These are phyloP conservation scores for Eristalis tenax DNA, from an alignment of 2,888 invertebrate genomes.

Conservation along the genomic window DNA sequence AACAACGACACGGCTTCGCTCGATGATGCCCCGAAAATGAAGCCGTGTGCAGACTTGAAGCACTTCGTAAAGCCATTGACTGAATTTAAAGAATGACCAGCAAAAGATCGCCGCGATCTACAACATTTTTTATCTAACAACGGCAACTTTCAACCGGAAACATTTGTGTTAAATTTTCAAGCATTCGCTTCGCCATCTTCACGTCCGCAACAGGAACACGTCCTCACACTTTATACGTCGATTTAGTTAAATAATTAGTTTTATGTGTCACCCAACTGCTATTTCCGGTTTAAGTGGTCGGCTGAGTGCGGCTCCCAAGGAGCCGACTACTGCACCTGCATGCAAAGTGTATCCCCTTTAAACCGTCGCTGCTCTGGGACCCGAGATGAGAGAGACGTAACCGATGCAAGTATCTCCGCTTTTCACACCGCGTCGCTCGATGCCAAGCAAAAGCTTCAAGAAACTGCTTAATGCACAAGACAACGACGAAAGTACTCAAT, in stretches of 20 bases:
- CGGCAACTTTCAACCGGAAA: background rate
- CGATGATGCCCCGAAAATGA: too few relatives aligned
- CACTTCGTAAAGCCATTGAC: too few relatives aligned
- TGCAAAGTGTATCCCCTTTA: slow-evolving; percentile 18
- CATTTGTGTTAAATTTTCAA: background rate
- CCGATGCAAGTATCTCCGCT: background rate
- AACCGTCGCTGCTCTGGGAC: background rate
- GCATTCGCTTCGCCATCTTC: background rate
- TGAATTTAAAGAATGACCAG: background rate
- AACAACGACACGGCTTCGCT: too few relatives aligned
- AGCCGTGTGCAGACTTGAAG: too few relatives aligned
- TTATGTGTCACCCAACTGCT: background rate
- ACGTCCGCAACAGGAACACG: background rate
- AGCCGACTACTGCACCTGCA: slow-evolving; percentile 13
- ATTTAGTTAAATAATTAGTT: slow-evolving; percentile 1
- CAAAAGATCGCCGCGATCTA: background rate
- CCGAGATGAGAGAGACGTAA: background rate
- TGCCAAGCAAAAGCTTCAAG: slow-evolving; percentile 26
- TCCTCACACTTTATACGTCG: background rate
- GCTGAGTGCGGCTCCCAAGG: background rate
- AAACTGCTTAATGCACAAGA: slow-evolving; percentile 31
- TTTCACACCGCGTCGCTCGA: slow-evolving; percentile 32
- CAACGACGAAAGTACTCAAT: slow-evolving; percentile 15
- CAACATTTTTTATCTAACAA: background rate
- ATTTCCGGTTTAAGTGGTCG: slow-evolving; percentile 25